Percentiles rank a stretch among this genome's conserved stretches.
Evolutionary conservation across 2,888 invertebrate species (phyloP).

Genomic region (Pseudococcus viburni): DNA sequence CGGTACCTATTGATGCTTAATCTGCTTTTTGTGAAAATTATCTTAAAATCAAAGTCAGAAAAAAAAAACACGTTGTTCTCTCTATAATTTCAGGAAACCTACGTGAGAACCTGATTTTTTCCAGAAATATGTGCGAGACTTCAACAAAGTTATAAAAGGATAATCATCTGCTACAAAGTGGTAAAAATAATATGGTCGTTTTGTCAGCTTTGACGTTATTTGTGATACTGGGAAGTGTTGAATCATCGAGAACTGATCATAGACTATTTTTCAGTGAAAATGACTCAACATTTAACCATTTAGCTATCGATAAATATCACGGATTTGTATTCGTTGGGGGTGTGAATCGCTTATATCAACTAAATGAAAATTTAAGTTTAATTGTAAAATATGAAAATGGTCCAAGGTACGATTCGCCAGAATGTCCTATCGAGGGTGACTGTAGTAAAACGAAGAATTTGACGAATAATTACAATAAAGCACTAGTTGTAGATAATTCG

Average conservation of each 20-base stretch:
- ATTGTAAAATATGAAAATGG: conserved; percentile 86
- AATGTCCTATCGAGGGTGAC: conserved; percentile 85
- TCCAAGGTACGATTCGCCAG: conserved; percentile 90
- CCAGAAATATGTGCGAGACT: no score
- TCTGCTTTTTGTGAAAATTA: no score
- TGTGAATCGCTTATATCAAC: conserved; percentile 91
- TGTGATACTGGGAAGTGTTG: background rate
- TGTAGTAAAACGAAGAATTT: conserved; percentile 82
- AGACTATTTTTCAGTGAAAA: conserved; percentile 64
- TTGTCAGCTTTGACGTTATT: background rate
- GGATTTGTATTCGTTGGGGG: conserved; percentile 92
- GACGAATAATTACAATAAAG: conserved; percentile 94
- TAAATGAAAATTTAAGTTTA: conserved; percentile 87
- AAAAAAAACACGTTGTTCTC: no score
- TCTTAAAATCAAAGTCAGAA: no score
- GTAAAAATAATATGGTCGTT: background rate
- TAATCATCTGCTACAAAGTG: background rate
- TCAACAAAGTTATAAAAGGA: background rate
- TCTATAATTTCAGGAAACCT: no score
- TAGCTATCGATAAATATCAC: conserved; percentile 92
- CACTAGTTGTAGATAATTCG: conserved; percentile 92
- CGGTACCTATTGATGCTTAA: no score
- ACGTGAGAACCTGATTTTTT: no score
- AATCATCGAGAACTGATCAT: background rate
- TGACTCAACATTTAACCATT: conserved; percentile 80